Evolutionary conservation across 1,140 invertebrate genomes (phyloP).

Genomic region (Scaptomyza hsui): DNA sequence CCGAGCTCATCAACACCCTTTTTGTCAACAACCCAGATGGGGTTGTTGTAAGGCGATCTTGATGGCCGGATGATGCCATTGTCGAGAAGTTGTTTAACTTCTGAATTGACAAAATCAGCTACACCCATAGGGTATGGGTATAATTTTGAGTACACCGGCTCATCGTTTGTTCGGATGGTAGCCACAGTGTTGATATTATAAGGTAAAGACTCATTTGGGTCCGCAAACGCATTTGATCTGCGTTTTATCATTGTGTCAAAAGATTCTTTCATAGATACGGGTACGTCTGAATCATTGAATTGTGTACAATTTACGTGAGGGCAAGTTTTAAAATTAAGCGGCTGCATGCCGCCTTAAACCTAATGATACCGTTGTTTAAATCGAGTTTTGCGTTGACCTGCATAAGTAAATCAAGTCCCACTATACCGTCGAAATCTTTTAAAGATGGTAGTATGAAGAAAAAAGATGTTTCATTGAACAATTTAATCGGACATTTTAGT

Average conservation of each 20-base stretch:
- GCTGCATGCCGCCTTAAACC: neutral
- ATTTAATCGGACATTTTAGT: neutral
- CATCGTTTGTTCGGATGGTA: neutral
- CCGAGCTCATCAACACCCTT: no score
- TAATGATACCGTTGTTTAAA: neutral
- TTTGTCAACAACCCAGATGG: no score
- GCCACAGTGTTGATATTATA: slow-evolving; percentile 7
- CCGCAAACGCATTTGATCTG: neutral
- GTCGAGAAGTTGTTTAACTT: slow-evolving; percentile 2
- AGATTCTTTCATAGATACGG: neutral
- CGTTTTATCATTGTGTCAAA: neutral
- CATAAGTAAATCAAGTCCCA: no score
- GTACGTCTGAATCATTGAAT: neutral
- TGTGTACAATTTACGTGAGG: neutral
- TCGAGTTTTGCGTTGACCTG: neutral
- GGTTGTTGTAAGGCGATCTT: no score
- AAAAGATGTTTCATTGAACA: neutral
- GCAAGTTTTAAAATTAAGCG: neutral
- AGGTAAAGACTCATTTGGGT: neutral
- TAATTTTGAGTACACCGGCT: slow-evolving; percentile 3
- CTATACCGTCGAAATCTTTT: no score
- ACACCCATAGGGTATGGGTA: neutral
- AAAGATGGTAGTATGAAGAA: no score
- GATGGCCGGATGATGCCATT: neutral
- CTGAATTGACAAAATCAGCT: neutral